Base-by-base conservation (phyloP, 2,797 vertebrate genomes). In the Diplodus puntazzo region DNA sequence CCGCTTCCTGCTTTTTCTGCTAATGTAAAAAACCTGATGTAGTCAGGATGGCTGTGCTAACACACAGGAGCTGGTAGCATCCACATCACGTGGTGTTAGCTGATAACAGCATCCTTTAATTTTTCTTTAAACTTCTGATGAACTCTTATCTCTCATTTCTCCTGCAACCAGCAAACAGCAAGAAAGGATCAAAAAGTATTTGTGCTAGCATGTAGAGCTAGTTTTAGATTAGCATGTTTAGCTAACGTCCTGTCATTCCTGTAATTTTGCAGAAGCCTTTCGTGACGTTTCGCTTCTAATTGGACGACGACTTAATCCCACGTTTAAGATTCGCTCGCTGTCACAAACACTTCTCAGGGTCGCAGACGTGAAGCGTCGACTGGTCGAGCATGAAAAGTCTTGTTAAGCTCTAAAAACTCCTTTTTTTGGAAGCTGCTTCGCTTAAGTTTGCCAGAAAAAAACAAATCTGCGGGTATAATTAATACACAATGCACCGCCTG, bases 401-500 rank as follows among this genome's bases (percentile, higher is more conserved):
- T 11, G 43, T 45, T 11, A 75, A 58, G 57, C 49, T 61, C n/a
- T 25, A 65, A 66, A 60, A 79, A 73, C 45, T 45, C 18, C 18
- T 64, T 34, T 70, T 18, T 55, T 25, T 25, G 18, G 42, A 66
- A 59, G 50, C 52, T 49, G 73, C 71, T 66, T 46, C 0, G 3
- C 3, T 53, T 27, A 14, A 27, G 45, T 10, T 39, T 79, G 81
- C 77, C 80, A 75, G 3, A 25, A 25, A 25, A 34, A 7, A 8
- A 34, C n/a, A 58, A 79, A 77, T 81, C 65, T 76, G 60, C 59
- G 61, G 45, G 73, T 76, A 52, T 86, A 82, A 87, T 87, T 82
- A 86, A 78, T 58, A 69, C 62, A 84, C 80, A 75, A 84, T 76
- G 82, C 66, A 46, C 20, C 2, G 39, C 77, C 18, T 34, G 25